Evolutionary conservation across 2,888 invertebrate genomes (phyloP), one percentile per base, ranked within the genome.

Genomic region (Mimas tiliae): DNA sequence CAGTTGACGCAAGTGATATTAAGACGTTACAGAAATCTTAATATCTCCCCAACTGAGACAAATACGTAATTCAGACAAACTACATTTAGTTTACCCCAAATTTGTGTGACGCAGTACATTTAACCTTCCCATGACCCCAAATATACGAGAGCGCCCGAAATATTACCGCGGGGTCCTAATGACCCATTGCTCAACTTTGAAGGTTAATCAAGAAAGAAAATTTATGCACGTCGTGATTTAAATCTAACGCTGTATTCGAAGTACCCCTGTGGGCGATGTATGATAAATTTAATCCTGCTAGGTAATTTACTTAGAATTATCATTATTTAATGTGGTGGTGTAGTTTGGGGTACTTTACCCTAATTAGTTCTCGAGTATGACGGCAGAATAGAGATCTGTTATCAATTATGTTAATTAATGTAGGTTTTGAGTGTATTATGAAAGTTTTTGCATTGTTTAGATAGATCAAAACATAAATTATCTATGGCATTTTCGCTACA

Each of bases 181-280:
- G 68, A 72, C 75, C 75, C 64, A 53, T 48, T 66, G 62, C 52
- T 64, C 65, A 68, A 70, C 64, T 66, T 64, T 66, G 69, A 70
- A 76, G 72, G 72, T 73, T 74, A 69, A 64, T 63, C 67, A 69
- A 69, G 52, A 72, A 72, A 73, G 70, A 64, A 72, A 74, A 75
- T 75, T 72, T 73, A 74, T 72, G 53, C 63, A 63, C 65, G 67
- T 68, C 70, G 70, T 71, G 72, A 78, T 78, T 70, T 70, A 69
- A 68, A 78, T 73, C 71, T 58, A 62, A 67, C 62, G 58, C 67
- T 64, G 65, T 68, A 68, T 69, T 65, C 66, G 62, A 11, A 50
- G 19, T 27, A 27, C 27, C 68, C 66, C 69, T 70, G 68, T 68
- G 64, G 70, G n/a, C n/a, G 27, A n/a, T 27, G 48, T 12, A 68